Percentiles rank a stretch among this genome's conserved stretches.
phyloP scores from a whole-genome alignment of 2,113 vertebrate genomes.

The Cyprinodon brontotheroides region DNA sequence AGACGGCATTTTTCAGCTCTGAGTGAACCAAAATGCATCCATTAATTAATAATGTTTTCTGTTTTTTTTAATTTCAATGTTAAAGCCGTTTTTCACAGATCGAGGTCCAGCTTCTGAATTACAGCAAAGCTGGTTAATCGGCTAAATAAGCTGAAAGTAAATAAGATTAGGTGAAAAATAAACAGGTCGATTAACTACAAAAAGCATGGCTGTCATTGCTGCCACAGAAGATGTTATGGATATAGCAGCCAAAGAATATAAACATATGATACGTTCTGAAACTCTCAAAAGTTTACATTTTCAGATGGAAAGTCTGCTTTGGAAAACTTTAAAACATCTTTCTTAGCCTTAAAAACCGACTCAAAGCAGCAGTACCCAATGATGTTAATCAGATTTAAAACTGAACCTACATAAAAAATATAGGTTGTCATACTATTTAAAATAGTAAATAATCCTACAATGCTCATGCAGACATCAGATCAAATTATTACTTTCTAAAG shows the following conservation, averaged over 20 bases:
- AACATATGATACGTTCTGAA: background rate
- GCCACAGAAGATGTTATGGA: slow-evolving; percentile 3
- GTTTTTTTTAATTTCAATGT: background rate
- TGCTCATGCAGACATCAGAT: no score
- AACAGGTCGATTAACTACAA: slow-evolving; percentile 17
- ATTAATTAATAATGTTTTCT: no score
- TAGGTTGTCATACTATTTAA: no score
- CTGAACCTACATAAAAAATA: background rate
- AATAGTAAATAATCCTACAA: no score
- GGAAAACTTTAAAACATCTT: background rate
- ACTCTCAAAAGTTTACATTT: background rate
- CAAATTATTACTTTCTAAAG: no score
- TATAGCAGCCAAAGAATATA: background rate
- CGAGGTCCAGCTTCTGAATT: slow-evolving; percentile 15
- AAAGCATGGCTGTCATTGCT: no score
- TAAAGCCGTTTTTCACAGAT: background rate
- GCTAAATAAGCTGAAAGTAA: slow-evolving; percentile 22
- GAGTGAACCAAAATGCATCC: background rate
- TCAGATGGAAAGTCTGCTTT: background rate
- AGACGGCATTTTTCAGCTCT: background rate
- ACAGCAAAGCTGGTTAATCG: slow-evolving; percentile 29
- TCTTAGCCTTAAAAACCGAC: background rate
- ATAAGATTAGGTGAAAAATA: slow-evolving; percentile 11
- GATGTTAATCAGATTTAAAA: background rate
- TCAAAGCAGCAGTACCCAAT: background rate